These are phyloP conservation scores for Lymantria monacha DNA, from an alignment of 2,888 invertebrate genomes.

Conservation along the genomic window DNA sequence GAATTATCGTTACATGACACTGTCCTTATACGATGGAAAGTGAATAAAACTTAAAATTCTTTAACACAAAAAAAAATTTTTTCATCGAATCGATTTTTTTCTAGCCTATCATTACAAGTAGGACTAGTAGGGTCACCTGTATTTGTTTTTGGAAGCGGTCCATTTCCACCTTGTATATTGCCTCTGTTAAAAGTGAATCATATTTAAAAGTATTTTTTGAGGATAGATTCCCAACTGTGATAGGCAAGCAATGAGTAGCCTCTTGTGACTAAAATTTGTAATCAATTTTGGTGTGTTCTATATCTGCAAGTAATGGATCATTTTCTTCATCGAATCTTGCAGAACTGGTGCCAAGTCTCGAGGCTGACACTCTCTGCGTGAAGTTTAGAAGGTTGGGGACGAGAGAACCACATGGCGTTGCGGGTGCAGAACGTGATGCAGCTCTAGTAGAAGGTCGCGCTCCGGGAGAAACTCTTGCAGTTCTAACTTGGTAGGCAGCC, in stretches of 20 bases:
- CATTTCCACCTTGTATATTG: too few species aligned
- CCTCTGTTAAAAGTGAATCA: conserved; percentile 23
- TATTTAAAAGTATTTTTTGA: conserved; percentile 9
- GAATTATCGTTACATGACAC: too few species aligned
- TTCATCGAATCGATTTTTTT: too few species aligned
- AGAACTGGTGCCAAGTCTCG: conserved; percentile 72
- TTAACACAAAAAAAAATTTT: too few species aligned
- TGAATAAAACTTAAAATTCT: too few species aligned
- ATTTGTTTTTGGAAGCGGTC: too few species aligned
- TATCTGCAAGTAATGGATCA: conserved; percentile 83
- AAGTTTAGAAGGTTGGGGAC: conserved; percentile 85
- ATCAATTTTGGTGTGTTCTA: conserved; percentile 53
- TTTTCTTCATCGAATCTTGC: conserved; percentile 81
- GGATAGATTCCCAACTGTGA: conserved; percentile 7
- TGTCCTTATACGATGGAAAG: too few species aligned
- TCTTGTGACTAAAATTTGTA: conserved; percentile 61
- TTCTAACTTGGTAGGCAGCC: conserved; percentile 56
- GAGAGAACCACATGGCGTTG: conserved; percentile 88
- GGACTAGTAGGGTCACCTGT: too few species aligned
- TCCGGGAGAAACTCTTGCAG: conserved; percentile 62
- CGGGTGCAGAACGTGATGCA: conserved; percentile 85
- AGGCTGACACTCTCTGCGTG: conserved; percentile 76
- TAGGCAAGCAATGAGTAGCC: conserved; percentile 9
- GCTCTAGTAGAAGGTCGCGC: conserved; percentile 85
- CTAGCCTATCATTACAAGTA: too few species aligned